Base-by-base conservation (phyloP, 1,140 invertebrate genomes). In the Caenorhabditis brenneri region DNA sequence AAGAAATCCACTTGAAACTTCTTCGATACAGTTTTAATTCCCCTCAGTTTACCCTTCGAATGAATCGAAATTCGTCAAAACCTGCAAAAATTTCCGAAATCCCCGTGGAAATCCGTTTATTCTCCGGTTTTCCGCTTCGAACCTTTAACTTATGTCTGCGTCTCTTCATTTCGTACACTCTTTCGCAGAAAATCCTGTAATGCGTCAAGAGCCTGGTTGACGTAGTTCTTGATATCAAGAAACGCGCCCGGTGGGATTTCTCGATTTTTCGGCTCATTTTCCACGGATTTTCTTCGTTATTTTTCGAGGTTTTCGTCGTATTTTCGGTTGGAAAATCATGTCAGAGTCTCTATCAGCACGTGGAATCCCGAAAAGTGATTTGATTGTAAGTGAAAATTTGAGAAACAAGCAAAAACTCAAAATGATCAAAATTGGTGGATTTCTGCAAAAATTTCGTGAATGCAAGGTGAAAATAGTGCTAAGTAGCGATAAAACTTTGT, bases 291-390 rank as follows among this genome's bases (percentile, higher is more conserved):
- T 19, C 39, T 0, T 24, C 42, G 78, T 24, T 53, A 36, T 81
- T 65, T 24, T 33, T 9, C 33, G 16, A 49, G 12, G n/a, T n/a
- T 55, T 81, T 55, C 49, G 10, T 3, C 3, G 27, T 0, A 33
- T 55, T n/a, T 36, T 15, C 49, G 36, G n/a, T 12, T 22, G 29
- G 42, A 42, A 42, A 74, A 74, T 74, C 19, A 74, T 74, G 65
- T 42, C 65, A 42, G 65, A 74, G 3, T 24, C 19, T 27, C 36
- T 42, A 74, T 74, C 65, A 27, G 65, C 65, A 24, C 65, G 65
- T 42, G 65, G 65, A 39, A 42, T 74, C 2, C 65, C 65, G 10
- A 74, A 74, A 74, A 74, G 65, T 46, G 65, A 74, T 22, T 22
- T 74, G 9, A 74, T 74, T 24, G 65, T 74, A 27, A 74, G 65